phyloP scores from a whole-genome alignment of 2,113 vertebrate genomes.

The Lota lota region DNA sequence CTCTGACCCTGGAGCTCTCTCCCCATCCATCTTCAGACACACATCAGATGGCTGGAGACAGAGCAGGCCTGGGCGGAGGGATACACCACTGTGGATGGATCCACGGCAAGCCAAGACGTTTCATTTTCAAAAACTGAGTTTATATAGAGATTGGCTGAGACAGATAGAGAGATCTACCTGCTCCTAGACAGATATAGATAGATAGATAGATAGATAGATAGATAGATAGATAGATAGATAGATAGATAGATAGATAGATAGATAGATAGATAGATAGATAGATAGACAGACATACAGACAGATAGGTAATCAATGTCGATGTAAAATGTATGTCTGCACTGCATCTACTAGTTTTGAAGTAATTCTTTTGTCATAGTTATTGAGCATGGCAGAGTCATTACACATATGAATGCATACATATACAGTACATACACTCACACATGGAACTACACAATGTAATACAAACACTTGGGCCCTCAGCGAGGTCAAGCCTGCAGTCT shows the following conservation, averaged over 20 bases:
- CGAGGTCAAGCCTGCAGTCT: conserved; percentile 56
- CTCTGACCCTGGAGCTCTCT: conserved; percentile 46
- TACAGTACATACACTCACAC: conserved; percentile 10
- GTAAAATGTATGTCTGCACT: conserved; percentile 1
- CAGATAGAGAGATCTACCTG: too few species aligned
- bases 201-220: too few species aligned
- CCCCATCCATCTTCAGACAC: conserved; percentile 61
- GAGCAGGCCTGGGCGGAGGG: conserved; percentile 45
- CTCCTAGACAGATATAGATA: too few species aligned
- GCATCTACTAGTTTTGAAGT: not conserved
- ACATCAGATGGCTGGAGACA: conserved; percentile 59
- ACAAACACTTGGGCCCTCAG: conserved; percentile 32
- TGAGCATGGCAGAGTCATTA: too few species aligned
- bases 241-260: too few species aligned
- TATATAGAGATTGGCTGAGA: too few species aligned
- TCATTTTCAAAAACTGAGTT: too few species aligned
- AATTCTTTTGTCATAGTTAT: not conserved
- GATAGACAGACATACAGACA: too few species aligned
- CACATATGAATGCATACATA: not conserved
- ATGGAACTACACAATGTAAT: conserved; percentile 11
- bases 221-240: too few species aligned
- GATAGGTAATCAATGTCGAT: not conserved
- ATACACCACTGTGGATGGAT: conserved; percentile 47
- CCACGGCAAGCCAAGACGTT: conserved; percentile 1
- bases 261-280: too few species aligned